Evolutionary conservation across 2,888 invertebrate genomes (phyloP).

Genomic region (Drosophila subquinaria): DNA sequence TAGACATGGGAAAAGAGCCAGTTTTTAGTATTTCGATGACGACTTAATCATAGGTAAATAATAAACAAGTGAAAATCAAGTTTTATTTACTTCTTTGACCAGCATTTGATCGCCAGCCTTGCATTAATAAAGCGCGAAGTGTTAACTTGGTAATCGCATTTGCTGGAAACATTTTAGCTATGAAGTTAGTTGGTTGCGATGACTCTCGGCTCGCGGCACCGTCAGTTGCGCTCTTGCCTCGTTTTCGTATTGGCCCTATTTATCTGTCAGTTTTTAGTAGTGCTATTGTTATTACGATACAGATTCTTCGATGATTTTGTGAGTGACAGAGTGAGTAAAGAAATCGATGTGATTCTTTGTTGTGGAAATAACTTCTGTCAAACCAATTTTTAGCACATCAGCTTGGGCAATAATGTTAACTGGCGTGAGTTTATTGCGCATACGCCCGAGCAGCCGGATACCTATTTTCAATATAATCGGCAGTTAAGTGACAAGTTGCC

Average conservation of each 20-base stretch:
- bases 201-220: conserved; percentile 28
- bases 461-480: conserved; percentile 62
- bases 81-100: conserved; percentile 21
- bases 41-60: conserved; percentile 44
- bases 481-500: conserved; percentile 73
- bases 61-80: conserved; percentile 31
- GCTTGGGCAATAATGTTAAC: background rate
- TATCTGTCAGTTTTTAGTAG: conserved; percentile 35
- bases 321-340: conserved; percentile 30
- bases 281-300: conserved; percentile 19
- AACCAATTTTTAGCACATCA: background rate
- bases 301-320: conserved; percentile 4
- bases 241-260: conserved; percentile 28
- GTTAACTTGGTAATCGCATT: conserved; percentile 19
- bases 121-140: conserved; percentile 21
- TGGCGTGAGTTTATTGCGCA: conserved; percentile 52
- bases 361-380: background rate
- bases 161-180: background rate
- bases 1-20: conserved; percentile 5
- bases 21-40: conserved; percentile 35
- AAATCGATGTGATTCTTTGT: background rate
- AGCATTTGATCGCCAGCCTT: conserved; percentile 6
- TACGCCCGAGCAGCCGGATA: conserved; percentile 33
- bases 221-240: conserved; percentile 34
- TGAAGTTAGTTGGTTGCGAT: conserved; percentile 46